Evolutionary conservation across 2,113 vertebrate species (phyloP).

Genomic region (Tenrec ecaudatus): DNA sequence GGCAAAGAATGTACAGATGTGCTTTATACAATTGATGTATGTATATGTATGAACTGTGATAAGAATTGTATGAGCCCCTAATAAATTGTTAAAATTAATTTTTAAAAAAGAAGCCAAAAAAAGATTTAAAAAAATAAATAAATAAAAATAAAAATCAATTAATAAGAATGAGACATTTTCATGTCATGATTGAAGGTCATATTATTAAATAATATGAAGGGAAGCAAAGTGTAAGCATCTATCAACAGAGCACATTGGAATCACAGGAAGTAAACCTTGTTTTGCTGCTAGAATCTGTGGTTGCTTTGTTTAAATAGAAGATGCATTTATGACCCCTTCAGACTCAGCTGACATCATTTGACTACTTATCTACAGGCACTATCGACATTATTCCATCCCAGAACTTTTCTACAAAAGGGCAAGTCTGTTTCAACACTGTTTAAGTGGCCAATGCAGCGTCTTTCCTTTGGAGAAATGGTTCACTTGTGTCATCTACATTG

Average conservation of each 20-base stretch:
- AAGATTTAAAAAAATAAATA: too few species aligned
- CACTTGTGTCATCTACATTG: constrained; percentile 48
- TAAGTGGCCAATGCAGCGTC: neutral
- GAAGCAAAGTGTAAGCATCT: neutral
- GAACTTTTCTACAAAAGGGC: neutral
- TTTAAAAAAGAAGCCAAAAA: too few species aligned
- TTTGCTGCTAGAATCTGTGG: neutral
- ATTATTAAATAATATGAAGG: constrained; percentile 32
- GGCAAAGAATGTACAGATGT: too few species aligned
- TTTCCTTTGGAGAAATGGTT: constrained; percentile 53
- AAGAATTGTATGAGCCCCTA: too few species aligned
- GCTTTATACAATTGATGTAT: too few species aligned
- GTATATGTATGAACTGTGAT: too few species aligned
- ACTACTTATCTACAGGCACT: constrained; percentile 41
- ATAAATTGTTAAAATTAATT: too few species aligned
- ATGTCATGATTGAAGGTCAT: neutral
- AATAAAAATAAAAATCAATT: constrained; percentile 20
- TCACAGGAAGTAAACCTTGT: constrained; percentile 10
- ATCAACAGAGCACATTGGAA: neutral
- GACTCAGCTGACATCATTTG: constrained; percentile 40
- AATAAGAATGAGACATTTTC: neutral
- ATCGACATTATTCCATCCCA: constrained; percentile 60
- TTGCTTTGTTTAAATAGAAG: constrained; percentile 45
- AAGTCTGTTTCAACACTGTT: constrained; percentile 23
- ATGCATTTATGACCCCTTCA: constrained; percentile 15